Base-by-base conservation (phyloP, 1,140 invertebrate species). In the Chrysopa pallens region DNA sequence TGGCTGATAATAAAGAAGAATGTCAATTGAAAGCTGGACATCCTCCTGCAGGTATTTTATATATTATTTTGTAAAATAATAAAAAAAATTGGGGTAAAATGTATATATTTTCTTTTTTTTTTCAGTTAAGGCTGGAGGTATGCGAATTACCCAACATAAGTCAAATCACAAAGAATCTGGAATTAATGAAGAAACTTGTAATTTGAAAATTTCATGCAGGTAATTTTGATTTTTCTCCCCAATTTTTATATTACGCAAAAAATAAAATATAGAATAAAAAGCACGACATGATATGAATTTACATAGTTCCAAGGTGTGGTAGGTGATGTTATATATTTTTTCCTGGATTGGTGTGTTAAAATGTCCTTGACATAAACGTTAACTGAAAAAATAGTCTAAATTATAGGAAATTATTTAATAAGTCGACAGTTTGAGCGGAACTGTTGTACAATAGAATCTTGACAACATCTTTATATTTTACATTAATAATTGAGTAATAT, bases 111-210 rank as follows among this genome's bases (percentile, higher is more conserved):
- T 23, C 15, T 45, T 28, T n/a, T 6, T 28, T 12, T 29, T 42
- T 29, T 44, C 61, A 90, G 86, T 89, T 0, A 92, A 90, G 69
- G 87, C 83, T 46, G 86, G 87, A 14, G 85, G 85, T 2, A 91
- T 90, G 87, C 70, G 88, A 46, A 88, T 92, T 53, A 87, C 82
- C 6, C 86, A 91, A 51, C 80, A 91, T 54, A 90, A 90, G 61
- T 65, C 66, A 6, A 71, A 76, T 4, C 73, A 58, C 40, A 57
- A 61, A 48, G 58, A 55, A 28, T 50, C 48, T 17, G 57, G 58
- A 17, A 37, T 60, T 39, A 44, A 48, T 13, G 58, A 64, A 50
- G 59, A 58, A 40, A 61, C 59, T 35, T 61, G 58, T 15, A 50
- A 53, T 38, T 48, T 69, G 8, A 69, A 67, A 49, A 54, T 69